phyloP scores from a whole-genome alignment of 2,797 vertebrate genomes.

The Argya squamiceps region DNA sequence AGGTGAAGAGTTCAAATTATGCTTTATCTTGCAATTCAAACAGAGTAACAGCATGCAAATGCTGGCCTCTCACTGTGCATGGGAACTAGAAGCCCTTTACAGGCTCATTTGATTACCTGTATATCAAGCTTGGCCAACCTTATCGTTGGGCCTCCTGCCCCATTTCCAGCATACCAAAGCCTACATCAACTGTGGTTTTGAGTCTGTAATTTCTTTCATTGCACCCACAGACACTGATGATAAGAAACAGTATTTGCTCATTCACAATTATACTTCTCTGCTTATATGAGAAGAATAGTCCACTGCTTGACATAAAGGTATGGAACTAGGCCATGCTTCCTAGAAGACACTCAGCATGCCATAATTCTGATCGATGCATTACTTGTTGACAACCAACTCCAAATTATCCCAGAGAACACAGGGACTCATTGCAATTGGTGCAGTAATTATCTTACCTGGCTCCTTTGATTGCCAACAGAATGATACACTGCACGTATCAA shows the following conservation, averaged over 20 bases:
- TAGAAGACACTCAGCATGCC: not conserved
- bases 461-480: not conserved
- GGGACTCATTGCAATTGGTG: not conserved
- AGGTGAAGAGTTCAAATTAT: constrained; percentile 45
- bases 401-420: not conserved
- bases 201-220: not conserved
- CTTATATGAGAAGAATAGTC: not conserved
- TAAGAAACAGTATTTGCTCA: not conserved
- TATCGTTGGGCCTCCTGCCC: not conserved
- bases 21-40: constrained; percentile 24
- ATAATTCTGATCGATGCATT: accelerated
- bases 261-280: not conserved
- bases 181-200: not conserved
- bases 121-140: not conserved
- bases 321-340: not conserved
- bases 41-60: not conserved
- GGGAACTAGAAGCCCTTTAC: constrained; percentile 9
- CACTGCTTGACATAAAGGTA: not conserved
- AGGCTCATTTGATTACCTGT: constrained; percentile 35
- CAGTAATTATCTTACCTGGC: not conserved
- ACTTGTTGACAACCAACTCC: not conserved
- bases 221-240: not conserved
- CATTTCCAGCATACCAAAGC: not conserved
- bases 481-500: not conserved
- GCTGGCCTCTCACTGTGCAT: not conserved